Evolutionary conservation across 2,888 invertebrate genomes (phyloP).

Genomic region (Drosophila vallismaia): DNA sequence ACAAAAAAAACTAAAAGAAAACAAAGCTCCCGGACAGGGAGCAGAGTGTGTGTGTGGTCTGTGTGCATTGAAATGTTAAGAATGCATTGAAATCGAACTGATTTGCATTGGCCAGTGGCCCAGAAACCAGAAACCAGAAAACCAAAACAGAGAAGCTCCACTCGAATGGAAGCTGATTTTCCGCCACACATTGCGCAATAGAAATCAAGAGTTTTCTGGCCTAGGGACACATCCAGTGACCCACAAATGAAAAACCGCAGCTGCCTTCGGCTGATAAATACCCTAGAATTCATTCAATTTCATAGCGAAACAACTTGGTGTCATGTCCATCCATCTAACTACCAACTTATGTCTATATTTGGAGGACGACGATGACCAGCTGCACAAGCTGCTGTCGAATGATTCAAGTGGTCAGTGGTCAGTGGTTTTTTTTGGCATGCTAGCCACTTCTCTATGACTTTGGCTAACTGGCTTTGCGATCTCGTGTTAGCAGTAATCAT

Average conservation of each 20-base stretch:
- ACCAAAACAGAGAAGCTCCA: slow-evolving; percentile 21
- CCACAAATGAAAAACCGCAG: slow-evolving; percentile 36
- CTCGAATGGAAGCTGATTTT: slow-evolving; percentile 30
- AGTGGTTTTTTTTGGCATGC: slow-evolving; percentile 12
- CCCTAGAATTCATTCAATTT: neutral
- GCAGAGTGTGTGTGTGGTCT: slow-evolving; percentile 30
- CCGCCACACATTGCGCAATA: slow-evolving; percentile 33
- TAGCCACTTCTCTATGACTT: slow-evolving; percentile 48
- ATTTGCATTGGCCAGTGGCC: slow-evolving; percentile 39
- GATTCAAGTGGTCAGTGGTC: slow-evolving; percentile 31
- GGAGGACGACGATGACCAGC: slow-evolving; percentile 37
- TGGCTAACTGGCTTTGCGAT: slow-evolving; percentile 28
- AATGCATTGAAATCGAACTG: slow-evolving; percentile 41
- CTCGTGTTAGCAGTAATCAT: slow-evolving; percentile 62
- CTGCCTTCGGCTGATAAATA: slow-evolving; percentile 3
- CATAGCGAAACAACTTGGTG: slow-evolving; percentile 27
- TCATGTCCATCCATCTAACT: slow-evolving; percentile 37
- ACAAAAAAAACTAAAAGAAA: neutral
- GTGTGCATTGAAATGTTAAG: slow-evolving; percentile 20
- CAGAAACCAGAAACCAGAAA: slow-evolving; percentile 9
- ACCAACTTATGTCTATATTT: slow-evolving; percentile 55
- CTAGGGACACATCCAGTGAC: slow-evolving; percentile 37
- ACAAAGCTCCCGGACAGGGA: slow-evolving; percentile 7
- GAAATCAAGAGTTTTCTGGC: slow-evolving; percentile 37
- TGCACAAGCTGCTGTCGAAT: slow-evolving; percentile 28